Percentiles rank a stretch among this genome's conserved stretches.
phyloP scores from a whole-genome alignment of 2,113 vertebrate species.

The Bos javanicus region DNA sequence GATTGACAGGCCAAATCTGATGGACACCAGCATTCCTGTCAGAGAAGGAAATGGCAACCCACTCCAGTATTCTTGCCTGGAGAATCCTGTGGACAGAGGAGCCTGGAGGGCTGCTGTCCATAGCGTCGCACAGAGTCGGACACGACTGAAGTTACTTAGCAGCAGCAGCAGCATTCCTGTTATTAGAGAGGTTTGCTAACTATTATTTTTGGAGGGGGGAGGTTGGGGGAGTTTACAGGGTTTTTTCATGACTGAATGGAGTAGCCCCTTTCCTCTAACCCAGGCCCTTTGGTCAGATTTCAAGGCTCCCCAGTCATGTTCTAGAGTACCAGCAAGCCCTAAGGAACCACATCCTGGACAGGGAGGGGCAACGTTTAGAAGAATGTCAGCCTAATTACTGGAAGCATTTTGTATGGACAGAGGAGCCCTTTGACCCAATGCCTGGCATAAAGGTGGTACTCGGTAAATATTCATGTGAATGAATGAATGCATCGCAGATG shows the following conservation, averaged over 20 bases:
- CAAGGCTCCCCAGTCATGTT: not conserved
- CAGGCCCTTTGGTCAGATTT: not conserved
- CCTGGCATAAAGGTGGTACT: not conserved
- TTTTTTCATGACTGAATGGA: not conserved
- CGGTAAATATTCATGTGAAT: not conserved
- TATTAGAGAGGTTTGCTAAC: not conserved
- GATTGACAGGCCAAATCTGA: not conserved
- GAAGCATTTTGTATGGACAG: not conserved
- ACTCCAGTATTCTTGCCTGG: no score
- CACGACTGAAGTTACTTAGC: no score
- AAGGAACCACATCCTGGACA: not conserved
- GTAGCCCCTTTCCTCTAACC: not conserved
- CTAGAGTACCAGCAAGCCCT: not conserved
- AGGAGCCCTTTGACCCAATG: not conserved
- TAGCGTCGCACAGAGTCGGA: no score
- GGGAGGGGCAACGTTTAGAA: not conserved
- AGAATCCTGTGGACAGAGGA: no score
- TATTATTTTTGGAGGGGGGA: not conserved
- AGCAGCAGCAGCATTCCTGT: not conserved
- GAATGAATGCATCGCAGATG: not conserved
- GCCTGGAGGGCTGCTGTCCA: no score
- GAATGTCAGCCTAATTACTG: not conserved
- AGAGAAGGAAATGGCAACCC: no score
- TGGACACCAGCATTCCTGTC: not conserved
- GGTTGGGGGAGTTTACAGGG: not conserved